These are phyloP conservation scores for Chromis chromis DNA, from an alignment of 2,797 vertebrate species.

Conservation along the genomic window DNA sequence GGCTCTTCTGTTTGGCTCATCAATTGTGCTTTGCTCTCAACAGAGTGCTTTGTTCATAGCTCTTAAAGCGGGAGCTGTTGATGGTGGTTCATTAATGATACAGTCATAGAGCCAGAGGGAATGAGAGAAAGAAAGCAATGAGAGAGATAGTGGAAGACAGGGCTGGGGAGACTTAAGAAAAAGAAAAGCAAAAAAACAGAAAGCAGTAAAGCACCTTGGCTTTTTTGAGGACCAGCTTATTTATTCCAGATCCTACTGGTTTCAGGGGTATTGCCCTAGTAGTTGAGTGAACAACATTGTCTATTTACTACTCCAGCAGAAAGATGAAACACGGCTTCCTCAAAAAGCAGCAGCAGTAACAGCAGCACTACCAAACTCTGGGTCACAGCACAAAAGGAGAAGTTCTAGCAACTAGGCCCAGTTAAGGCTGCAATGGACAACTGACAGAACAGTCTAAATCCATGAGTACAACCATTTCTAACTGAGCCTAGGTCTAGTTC, in stretches of 20 bases:
- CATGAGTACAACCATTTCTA: slow-evolving; percentile 56
- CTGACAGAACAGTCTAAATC: slow-evolving; percentile 35
- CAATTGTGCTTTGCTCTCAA: slow-evolving; percentile 58
- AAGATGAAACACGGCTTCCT: slow-evolving; percentile 47
- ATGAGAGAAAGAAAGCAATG: slow-evolving; percentile 35
- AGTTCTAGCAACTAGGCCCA: slow-evolving; percentile 75
- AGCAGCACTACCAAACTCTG: slow-evolving; percentile 50
- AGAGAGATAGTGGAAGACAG: slow-evolving; percentile 21
- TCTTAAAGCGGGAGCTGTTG: slow-evolving; percentile 48
- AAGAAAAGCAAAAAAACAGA: neutral
- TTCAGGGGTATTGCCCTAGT: slow-evolving; percentile 20
- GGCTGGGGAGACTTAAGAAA: slow-evolving; percentile 4
- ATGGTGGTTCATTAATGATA: slow-evolving; percentile 66
- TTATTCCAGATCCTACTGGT: slow-evolving; percentile 40
- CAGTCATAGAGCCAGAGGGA: slow-evolving; percentile 48
- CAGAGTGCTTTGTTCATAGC: slow-evolving; percentile 67
- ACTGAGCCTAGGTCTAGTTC: slow-evolving; percentile 79
- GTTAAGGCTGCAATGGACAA: slow-evolving; percentile 59
- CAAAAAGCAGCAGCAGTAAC: slow-evolving; percentile 66
- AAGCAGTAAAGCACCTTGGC: slow-evolving; percentile 17
- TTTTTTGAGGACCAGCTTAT: slow-evolving; percentile 55
- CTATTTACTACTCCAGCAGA: slow-evolving; percentile 41
- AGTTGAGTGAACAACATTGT: slow-evolving; percentile 28
- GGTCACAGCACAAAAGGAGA: slow-evolving; percentile 61
- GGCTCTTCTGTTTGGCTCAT: slow-evolving; percentile 66